These are phyloP conservation scores for Hexactinellida sp. DNA, from an alignment of 37 sponge, comb jelly and placozoan genomes.

Conservation along the genomic window DNA sequence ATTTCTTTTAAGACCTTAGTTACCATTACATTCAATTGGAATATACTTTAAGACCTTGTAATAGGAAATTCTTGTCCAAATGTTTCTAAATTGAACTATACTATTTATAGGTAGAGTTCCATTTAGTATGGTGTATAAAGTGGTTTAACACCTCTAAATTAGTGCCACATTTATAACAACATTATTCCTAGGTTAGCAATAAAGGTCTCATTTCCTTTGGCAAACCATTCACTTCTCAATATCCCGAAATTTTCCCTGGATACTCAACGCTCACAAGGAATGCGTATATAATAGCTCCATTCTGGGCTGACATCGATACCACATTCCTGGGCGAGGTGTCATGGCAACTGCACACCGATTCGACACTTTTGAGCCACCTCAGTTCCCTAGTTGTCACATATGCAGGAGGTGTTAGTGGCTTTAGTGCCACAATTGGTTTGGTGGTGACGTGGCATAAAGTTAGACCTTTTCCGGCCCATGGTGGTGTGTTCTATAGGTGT, in stretches of 20 bases:
- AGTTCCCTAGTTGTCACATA: background rate
- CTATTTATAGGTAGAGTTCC: too few species aligned
- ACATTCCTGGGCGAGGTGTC: conserved; percentile 15
- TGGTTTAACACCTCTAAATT: too few species aligned
- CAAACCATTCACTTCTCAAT: background rate
- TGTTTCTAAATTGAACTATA: too few species aligned
- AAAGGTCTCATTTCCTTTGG: background rate
- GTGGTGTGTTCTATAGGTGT: background rate
- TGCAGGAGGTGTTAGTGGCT: background rate
- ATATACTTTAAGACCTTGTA: too few species aligned
- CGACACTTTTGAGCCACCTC: background rate
- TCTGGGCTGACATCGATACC: conserved; percentile 12
- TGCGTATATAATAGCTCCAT: conserved; percentile 6
- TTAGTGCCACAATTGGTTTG: background rate
- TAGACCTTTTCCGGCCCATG: background rate
- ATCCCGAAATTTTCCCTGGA: conserved; percentile 7
- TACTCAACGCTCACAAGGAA: background rate
- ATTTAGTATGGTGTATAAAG: too few species aligned
- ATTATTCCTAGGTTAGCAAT: background rate
- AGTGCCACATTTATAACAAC: too few species aligned
- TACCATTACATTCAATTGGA: too few species aligned
- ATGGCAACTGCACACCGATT: conserved; percentile 11
- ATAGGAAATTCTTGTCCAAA: too few species aligned
- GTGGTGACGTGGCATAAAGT: conserved; percentile 6
- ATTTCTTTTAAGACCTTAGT: too few species aligned